Percentiles rank a stretch among this genome's conserved stretches.
Evolutionary conservation across 2,113 vertebrate species (phyloP).

Genomic region (Miniopterus natalensis): DNA sequence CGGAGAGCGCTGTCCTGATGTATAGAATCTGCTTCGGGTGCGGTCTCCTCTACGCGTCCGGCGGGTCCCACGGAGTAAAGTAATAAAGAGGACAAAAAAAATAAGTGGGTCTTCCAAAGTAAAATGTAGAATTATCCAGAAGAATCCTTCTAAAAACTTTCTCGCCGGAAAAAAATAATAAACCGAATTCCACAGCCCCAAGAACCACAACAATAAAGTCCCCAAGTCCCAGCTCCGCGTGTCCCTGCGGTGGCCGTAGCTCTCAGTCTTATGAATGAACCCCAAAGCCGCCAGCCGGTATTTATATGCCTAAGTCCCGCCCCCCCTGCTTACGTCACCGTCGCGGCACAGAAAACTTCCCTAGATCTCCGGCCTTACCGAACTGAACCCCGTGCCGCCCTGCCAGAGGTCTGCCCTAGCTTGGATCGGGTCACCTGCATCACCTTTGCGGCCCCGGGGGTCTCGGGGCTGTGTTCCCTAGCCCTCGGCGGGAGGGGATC

Average conservation of each 20-base stretch:
- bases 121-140: conserved; percentile 71
- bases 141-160: conserved; percentile 75
- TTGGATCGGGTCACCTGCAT: neutral
- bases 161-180: conserved; percentile 61
- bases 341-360: neutral
- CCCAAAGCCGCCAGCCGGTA: conserved; percentile 81
- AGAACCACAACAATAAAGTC: conserved; percentile 72
- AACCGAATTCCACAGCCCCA: conserved; percentile 48
- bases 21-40: conserved; percentile 58
- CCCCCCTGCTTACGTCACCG: conserved; percentile 85
- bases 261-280: conserved; percentile 96
- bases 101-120: conserved; percentile 70
- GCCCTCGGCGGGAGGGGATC: conserved; percentile 78
- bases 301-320: conserved; percentile 83
- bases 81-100: conserved; percentile 64
- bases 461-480: conserved; percentile 31
- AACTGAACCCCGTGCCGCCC: neutral
- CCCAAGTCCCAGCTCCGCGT: conserved; percentile 71
- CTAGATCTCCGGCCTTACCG: neutral
- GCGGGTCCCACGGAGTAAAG: conserved; percentile 20
- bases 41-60: conserved; percentile 61
- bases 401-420: neutral
- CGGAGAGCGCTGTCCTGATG: conserved; percentile 29
- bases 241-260: conserved; percentile 82
- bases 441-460: neutral